Base-by-base conservation (phyloP, 2,113 vertebrate genomes). In the Myotis davidii region DNA sequence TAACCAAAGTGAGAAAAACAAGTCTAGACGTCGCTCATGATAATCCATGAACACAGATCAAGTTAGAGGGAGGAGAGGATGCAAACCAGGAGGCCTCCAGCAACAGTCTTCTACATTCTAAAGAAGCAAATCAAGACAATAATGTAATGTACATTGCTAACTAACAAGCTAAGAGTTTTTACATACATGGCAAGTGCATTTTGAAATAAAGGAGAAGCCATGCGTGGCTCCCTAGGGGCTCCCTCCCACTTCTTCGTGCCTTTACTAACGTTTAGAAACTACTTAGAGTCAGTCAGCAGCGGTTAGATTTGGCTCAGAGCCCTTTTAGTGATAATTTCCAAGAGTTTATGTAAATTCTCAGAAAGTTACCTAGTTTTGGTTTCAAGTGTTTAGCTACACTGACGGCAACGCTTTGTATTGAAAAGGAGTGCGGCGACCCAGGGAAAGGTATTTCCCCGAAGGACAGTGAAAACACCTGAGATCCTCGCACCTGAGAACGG, bases 41-140 rank as follows among this genome's bases (percentile, higher is more conserved):
- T 85, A 88, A 88, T 45, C 74, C 34, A 50, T 48, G 77, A 74
- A 81, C 81, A 94, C 42, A 65, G 87, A 94, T 34, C 78, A 90
- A 86, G 34, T 64, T 50, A 32, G 32, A 6, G 13, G 16, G 61
- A 4, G 2, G 37, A 45, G 45, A 10, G 9, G 85, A 87, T 65
- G 10, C 65, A 96, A 94, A 88, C 25, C 64, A 1, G 9, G 69
- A 90, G 37, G 18, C 85, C 64, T n/a, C 14, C 52, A 70, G 88
- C 84, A 88, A 65, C 9, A 67, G 6, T 21, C 34, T 85, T 90
- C 91, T 88, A 70, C 32, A 88, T n/a, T 91, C n/a, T 54, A 94
- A 85, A 85, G 82, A 73, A 39, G 34, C 20, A 94, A 96, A 81
- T 13, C 14, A 90, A 94, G 25, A 37, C 54, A 73, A 32, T 64